A percentile compares a stretch with the other conserved stretches of the same genome.
Evolutionary conservation across 2,797 vertebrate genomes (phyloP).

Genomic region (Alauda arvensis): DNA sequence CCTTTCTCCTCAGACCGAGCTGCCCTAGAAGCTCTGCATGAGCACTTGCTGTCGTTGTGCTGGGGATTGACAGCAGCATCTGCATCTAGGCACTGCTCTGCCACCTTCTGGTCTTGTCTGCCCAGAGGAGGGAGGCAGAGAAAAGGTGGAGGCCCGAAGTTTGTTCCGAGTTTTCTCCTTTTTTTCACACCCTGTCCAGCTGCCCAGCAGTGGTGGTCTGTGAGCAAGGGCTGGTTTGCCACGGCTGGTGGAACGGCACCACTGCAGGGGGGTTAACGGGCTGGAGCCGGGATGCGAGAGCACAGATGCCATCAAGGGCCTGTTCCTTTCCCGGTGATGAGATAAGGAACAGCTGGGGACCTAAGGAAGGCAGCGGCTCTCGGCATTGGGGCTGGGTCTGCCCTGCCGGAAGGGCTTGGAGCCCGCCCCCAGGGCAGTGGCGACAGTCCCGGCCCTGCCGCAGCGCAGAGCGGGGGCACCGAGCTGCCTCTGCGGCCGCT

Average conservation of each 20-base stretch:
- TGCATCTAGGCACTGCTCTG: not conserved
- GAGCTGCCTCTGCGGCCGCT: not conserved
- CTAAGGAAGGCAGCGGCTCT: not conserved
- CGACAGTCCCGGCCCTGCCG: too few species aligned
- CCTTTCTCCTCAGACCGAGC: not conserved
- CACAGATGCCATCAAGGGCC: not conserved
- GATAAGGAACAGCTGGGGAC: not conserved
- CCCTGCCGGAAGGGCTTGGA: too few species aligned
- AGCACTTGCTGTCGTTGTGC: not conserved
- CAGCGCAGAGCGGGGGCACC: not conserved
- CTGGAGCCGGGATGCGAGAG: not conserved
- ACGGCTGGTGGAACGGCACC: accelerated
- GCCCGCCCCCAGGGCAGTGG: too few species aligned
- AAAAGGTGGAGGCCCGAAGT: not conserved
- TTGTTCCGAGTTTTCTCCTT: not conserved
- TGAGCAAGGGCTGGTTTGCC: not conserved
- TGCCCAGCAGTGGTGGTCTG: not conserved
- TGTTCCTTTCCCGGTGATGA: not conserved
- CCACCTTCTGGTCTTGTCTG: not conserved
- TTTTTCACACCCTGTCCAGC: not conserved
- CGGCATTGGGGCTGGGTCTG: accelerated
- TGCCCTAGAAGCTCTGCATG: not conserved
- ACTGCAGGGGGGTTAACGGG: not conserved
- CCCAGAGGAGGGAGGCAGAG: not conserved
- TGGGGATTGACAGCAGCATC: not conserved